These are phyloP conservation scores for Xiphias gladius DNA, from an alignment of 2,113 vertebrate species.

Conservation along the genomic window DNA sequence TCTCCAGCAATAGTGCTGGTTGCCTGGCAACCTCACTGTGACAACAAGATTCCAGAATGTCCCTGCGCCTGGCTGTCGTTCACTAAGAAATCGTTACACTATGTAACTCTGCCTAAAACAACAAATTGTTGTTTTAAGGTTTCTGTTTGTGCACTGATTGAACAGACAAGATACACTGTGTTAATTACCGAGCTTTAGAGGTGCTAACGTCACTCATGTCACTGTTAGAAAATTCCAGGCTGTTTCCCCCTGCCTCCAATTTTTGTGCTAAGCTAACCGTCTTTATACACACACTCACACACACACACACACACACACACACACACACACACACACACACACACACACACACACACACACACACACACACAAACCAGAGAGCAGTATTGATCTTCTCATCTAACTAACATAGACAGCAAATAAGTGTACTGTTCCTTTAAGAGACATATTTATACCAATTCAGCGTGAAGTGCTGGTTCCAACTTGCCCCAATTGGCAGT, in stretches of 20 bases:
- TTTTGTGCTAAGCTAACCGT: neutral
- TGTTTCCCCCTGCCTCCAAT: neutral
- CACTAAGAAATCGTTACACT: neutral
- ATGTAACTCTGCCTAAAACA: neutral
- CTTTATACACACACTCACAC: constrained; percentile 10
- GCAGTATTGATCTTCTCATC: neutral
- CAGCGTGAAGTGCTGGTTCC: neutral
- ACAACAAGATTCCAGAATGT: neutral
- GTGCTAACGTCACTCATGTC: no score
- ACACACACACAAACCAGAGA: constrained; percentile 1
- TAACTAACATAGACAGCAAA: constrained; percentile 1
- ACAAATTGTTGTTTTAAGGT: neutral
- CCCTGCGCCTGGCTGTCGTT: neutral
- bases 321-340: neutral
- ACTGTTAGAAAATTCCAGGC: neutral
- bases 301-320: neutral
- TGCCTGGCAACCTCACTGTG: constrained; percentile 6
- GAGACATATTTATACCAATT: neutral
- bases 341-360: no score
- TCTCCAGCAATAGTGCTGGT: neutral
- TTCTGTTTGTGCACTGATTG: neutral
- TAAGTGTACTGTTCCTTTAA: neutral
- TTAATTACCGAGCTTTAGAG: neutral
- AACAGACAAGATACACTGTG: neutral
- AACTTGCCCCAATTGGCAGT: no score